Evolutionary conservation across 2,888 invertebrate genomes (phyloP), one percentile per base, ranked within the genome.

Genomic region (Erebia ligea): DNA sequence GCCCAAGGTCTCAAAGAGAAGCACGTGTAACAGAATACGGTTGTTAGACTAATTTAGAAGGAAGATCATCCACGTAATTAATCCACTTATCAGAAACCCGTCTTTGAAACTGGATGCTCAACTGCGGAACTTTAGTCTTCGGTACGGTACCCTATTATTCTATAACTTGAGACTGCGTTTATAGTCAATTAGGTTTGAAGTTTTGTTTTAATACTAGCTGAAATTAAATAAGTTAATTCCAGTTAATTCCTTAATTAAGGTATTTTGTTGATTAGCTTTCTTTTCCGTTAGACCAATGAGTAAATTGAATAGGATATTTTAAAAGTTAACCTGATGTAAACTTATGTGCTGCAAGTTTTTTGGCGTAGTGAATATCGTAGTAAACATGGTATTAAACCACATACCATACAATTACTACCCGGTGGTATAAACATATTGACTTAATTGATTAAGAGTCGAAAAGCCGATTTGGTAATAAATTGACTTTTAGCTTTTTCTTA

Each of bases 1-100:
- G 59, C 45, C 66, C 50, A 68, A 71, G 69, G 68, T 50, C 62
- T 66, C 70, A 67, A 68, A 74, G 70, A 66, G 69, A 70, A 77
- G 76, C 75, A 69, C 71, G 76, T 77, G 84, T 82, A 84, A 84
- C 75, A 76, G 78, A 78, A 90, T 86, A 88, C 82, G 83, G 83
- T 81, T 88, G 87, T 86, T 86, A 87, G 82, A 82, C 85, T 90
- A 89, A 90, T 89, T 90, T 88, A 86, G 84, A 79, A 83, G 80
- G 84, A 86, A 88, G 87, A 90, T 90, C 88, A 90, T 88, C 87
- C 83, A 81, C 81, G 87, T 90, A 90, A 92, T 91, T 91, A 90
- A 90, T 89, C 89, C 92, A 91, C 90, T 91, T 90, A 90, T 84
- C 79, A 81, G 79, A 83, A 85, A 80, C 82, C 81, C 81, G 79